Evolutionary conservation across 2,113 vertebrate genomes (phyloP).

Genomic region (Climacteris rufus): DNA sequence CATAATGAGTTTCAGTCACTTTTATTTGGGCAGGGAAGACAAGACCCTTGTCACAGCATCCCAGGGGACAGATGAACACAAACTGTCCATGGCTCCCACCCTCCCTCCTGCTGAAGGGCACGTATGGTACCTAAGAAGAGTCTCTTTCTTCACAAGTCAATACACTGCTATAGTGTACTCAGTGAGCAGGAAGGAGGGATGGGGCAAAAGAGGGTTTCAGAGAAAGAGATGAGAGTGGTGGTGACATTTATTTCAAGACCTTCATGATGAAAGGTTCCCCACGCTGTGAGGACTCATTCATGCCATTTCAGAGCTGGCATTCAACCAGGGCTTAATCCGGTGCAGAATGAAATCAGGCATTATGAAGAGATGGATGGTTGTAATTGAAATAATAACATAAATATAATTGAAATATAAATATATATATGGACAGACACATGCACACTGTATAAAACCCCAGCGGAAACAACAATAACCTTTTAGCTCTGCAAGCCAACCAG

Average conservation of each 20-base stretch:
- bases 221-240: conserved; percentile 54
- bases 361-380: conserved; percentile 60
- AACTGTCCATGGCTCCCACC: not conserved
- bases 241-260: conserved; percentile 63
- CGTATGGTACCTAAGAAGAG: conserved; percentile 3
- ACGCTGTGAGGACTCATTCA: conserved; percentile 54
- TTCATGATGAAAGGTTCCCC: conserved; percentile 48
- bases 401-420: conserved; percentile 69
- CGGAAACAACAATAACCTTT: conserved; percentile 61
- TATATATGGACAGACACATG: not conserved
- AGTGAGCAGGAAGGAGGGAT: conserved; percentile 30
- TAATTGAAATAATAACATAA: conserved; percentile 70
- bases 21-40: not conserved
- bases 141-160: conserved; percentile 27
- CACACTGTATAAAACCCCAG: conserved; percentile 13
- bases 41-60: conserved; percentile 6
- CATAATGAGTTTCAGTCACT: conserved; percentile 22
- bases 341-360: conserved; percentile 50
- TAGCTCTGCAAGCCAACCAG: conserved; percentile 27
- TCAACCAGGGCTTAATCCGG: not conserved
- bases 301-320: conserved; percentile 48
- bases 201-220: conserved; percentile 12
- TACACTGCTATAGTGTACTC: conserved; percentile 50
- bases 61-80: not conserved
- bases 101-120: not conserved